Evolutionary conservation across 53 echinoderm and acorn worm genomes (phyloP).

Genomic region (Stichopus horrens): DNA sequence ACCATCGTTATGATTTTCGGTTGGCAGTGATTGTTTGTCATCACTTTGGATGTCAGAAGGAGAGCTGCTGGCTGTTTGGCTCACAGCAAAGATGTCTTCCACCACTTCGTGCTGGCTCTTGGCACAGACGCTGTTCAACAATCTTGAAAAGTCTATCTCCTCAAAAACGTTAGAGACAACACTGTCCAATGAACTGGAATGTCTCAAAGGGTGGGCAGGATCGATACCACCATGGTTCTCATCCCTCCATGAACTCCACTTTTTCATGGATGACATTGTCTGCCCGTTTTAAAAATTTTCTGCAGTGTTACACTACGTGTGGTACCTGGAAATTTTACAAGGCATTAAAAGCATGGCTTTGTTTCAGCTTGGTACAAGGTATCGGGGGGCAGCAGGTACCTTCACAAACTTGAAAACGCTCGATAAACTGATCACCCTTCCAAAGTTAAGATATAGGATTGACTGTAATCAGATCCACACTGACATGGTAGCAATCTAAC

Average conservation of each 20-base stretch:
- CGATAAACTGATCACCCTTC: no score
- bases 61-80: not conserved
- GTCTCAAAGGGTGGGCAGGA: not conserved
- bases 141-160: slow-evolving; percentile 1
- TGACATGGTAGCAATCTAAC: no score
- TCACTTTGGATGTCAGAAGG: not conserved
- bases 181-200: slow-evolving; percentile 8
- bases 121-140: not conserved
- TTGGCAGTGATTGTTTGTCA: no score
- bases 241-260: not conserved
- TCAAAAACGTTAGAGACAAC: not conserved
- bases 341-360: no score
- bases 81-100: not conserved
- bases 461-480: no score
- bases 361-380: no score
- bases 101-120: not conserved
- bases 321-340: no score
- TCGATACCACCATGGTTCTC: not conserved
- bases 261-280: slow-evolving; percentile 2
- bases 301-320: no score
- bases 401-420: no score
- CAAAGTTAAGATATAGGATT: no score
- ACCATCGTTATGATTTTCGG: no score
- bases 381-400: no score
- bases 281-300: not conserved